Conservation (phyloP, 2,888 invertebrate species). For the Ferdinandea cuprea region DNA sequence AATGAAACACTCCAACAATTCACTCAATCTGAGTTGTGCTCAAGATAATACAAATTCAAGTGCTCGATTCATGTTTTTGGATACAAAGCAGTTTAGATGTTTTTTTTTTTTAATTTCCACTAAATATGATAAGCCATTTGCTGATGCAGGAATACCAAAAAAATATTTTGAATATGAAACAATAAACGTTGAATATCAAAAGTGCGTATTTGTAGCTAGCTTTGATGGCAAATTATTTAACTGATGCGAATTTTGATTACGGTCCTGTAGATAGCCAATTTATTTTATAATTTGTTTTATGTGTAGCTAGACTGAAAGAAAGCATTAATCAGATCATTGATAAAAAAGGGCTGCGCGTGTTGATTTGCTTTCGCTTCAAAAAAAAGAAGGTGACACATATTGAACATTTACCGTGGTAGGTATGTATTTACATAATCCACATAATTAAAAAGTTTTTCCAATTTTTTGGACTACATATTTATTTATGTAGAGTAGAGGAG, state of each 20-base stretch:
- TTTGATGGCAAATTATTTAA: conserved; percentile 2
- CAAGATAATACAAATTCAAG: not conserved
- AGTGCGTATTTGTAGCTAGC: not conserved
- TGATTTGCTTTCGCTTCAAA: too few species aligned
- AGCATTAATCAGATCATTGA: conserved; percentile 1
- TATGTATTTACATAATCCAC: too few species aligned
- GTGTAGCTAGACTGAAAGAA: too few species aligned
- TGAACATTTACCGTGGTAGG: too few species aligned
- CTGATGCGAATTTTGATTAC: too few species aligned
- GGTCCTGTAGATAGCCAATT: conserved; percentile 1
- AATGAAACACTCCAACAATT: conserved; percentile 9
- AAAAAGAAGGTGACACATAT: too few species aligned
- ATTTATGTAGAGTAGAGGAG: too few species aligned
- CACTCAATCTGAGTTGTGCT: conserved; percentile 9
- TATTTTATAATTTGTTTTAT: conserved; percentile 4
- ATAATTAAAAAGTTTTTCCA: too few species aligned
- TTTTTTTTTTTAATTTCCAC: conserved; percentile 38
- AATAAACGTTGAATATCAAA: conserved; percentile 26
- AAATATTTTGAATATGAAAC: conserved; percentile 34
- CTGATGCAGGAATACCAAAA: conserved; percentile 16
- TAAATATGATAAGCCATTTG: conserved; percentile 34
- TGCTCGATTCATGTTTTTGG: not conserved
- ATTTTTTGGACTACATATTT: too few species aligned
- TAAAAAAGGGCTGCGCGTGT: conserved; percentile 17
- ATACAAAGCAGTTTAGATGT: conserved; percentile 7